Conservation (phyloP, 1,140 invertebrate genomes). For the Pogonognathellus flavescens region DNA sequence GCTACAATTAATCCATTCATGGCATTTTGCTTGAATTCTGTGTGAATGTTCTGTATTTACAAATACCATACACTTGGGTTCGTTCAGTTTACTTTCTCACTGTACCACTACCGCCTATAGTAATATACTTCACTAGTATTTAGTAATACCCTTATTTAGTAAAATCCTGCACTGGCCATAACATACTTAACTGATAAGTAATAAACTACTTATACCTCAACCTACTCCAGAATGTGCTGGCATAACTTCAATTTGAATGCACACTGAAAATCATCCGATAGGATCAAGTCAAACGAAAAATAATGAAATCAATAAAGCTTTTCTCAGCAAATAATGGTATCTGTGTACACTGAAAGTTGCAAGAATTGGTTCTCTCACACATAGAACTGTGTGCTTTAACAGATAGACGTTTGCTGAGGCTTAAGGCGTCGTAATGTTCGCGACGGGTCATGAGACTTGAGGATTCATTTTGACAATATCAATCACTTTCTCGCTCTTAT, state of each 20-base stretch:
- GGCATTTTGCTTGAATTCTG: neutral
- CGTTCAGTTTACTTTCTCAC: no score
- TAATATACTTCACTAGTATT: no score
- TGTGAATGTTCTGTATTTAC: neutral
- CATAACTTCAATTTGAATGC: no score
- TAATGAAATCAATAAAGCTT: constrained; percentile 34
- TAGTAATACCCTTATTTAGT: no score
- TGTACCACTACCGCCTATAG: no score
- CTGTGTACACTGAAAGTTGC: neutral
- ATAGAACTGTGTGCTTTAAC: neutral
- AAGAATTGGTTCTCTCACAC: neutral
- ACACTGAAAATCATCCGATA: constrained; percentile 10
- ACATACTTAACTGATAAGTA: no score
- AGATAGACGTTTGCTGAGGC: constrained; percentile 25
- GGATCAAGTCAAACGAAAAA: constrained; percentile 1
- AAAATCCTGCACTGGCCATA: no score
- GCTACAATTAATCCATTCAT: neutral
- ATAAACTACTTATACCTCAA: no score
- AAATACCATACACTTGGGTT: no score
- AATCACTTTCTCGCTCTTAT: constrained; percentile 56
- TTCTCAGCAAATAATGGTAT: constrained; percentile 23
- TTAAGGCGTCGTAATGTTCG: constrained; percentile 44
- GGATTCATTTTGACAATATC: constrained; percentile 54
- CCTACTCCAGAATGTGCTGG: no score
- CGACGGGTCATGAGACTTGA: constrained; percentile 45